phyloP scores from a whole-genome alignment of 2,888 invertebrate species.

The Notodonta ziczac region DNA sequence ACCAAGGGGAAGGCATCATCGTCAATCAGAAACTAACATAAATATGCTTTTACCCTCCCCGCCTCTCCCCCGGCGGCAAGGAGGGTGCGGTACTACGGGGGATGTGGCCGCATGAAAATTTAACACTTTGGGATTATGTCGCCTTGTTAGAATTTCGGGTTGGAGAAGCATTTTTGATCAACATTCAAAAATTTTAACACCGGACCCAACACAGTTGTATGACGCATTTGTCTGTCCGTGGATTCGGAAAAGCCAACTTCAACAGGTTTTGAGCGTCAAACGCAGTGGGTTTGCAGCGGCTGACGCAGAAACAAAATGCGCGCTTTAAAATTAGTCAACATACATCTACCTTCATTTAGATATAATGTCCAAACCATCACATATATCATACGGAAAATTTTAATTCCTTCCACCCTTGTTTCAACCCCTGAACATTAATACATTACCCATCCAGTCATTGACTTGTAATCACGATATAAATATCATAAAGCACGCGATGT shows the following conservation, averaged over 20 bases:
- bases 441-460: constrained; percentile 4
- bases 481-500: constrained; percentile 17
- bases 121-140: not conserved
- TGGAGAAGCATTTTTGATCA: no score
- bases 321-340: no score
- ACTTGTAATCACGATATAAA: constrained; percentile 9
- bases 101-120: constrained; percentile 8
- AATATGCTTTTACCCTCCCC: constrained; percentile 74
- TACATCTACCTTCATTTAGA: no score
- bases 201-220: no score
- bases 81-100: constrained; percentile 23
- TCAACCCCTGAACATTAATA: constrained; percentile 3
- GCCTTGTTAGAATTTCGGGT: not conserved
- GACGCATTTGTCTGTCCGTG: no score
- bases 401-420: constrained; percentile 1
- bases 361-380: no score
- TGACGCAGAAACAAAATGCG: no score
- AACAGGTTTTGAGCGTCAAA: no score
- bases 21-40: constrained; percentile 81
- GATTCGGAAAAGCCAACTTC: no score
- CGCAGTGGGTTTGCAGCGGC: no score
- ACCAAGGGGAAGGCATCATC: constrained; percentile 70
- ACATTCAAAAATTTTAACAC: no score
- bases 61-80: constrained; percentile 21
- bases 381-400: not conserved